phyloP scores from a whole-genome alignment of 2,797 vertebrate genomes.

The Catharus ustulatus region DNA sequence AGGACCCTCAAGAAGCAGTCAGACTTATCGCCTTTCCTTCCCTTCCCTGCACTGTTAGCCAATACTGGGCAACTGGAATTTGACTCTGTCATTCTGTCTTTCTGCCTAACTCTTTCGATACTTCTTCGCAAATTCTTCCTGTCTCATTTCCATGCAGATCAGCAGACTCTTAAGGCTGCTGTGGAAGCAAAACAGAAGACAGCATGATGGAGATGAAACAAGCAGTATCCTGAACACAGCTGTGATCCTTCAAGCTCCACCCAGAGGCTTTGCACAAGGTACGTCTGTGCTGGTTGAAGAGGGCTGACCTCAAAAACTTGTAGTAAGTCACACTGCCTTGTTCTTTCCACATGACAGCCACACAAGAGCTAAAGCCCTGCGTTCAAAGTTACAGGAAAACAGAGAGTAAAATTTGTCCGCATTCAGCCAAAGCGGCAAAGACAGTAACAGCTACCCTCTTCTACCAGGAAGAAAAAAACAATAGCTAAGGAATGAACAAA shows the following conservation, averaged over 20 bases:
- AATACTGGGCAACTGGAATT: not conserved
- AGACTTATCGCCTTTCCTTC: not conserved
- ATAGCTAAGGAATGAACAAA: not conserved
- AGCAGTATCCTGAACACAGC: not conserved
- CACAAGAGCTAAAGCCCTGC: not conserved
- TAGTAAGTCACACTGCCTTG: not conserved
- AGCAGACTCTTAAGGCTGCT: not conserved
- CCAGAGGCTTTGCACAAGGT: not conserved
- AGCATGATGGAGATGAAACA: not conserved
- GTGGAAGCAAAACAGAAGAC: not conserved
- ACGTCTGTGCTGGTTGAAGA: not conserved
- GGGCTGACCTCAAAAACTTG: not conserved
- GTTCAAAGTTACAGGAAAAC: not conserved
- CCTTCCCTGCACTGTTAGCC: not conserved
- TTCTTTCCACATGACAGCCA: accelerated
- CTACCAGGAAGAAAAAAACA: not conserved
- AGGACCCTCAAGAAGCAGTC: not conserved
- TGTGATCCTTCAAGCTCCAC: not conserved
- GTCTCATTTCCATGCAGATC: not conserved
- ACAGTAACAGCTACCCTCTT: not conserved
- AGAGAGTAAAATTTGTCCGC: not conserved
- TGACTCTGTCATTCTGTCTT: not conserved
- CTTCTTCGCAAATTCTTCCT: not conserved
- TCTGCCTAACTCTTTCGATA: not conserved
- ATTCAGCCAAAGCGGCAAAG: not conserved